Evolutionary conservation across 2,888 invertebrate genomes (phyloP), one percentile per base, ranked within the genome.

Genomic region (Drosophila paracracens): DNA sequence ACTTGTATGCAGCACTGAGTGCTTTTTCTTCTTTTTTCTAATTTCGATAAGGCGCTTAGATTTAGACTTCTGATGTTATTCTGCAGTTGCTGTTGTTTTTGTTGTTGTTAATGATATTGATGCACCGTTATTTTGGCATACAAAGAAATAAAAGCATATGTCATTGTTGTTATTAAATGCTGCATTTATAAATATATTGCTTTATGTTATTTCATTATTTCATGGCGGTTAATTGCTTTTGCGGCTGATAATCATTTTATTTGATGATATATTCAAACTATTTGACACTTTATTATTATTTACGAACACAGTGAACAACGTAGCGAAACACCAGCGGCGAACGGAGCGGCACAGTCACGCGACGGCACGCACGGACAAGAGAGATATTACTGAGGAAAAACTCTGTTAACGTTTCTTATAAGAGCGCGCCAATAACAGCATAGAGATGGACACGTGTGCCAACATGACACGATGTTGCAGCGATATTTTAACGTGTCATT

Each of bases 341-440:
- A 63, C 61, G 54, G 61, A 79, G 67, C 80, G 76, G 29, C 76
- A 59, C 70, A 75, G 62, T 46, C 38, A 51, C 67, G 61, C 78
- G 70, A 70, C 78, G 61, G 52, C 67, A 76, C 78, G 76, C 78
- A 68, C 78, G 78, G 58, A 68, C 70, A 79, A 79, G 76, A 76
- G 78, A 79, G 76, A 38, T 67, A 62, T 61, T 76, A 78, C 78
- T 78, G 64, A 48, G 54, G 18, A 25, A 48, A 67, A 75, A 29
- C 43, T 52, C 77, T 78, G 77, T 78, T 79, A 79, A 70, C 27
- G 53, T 79, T 78, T 78, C 77, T 78, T 78, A 68, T 78, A 79
- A 77, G 79, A 77, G 79, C 50, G 53, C 48, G 51, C 11, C 54
- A 35, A 43, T 77, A 77, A 77, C 77, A 77, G 70, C 21, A 29